These are phyloP conservation scores for Cydia strobilella DNA, from an alignment of 1,140 invertebrate genomes.

Conservation along the genomic window DNA sequence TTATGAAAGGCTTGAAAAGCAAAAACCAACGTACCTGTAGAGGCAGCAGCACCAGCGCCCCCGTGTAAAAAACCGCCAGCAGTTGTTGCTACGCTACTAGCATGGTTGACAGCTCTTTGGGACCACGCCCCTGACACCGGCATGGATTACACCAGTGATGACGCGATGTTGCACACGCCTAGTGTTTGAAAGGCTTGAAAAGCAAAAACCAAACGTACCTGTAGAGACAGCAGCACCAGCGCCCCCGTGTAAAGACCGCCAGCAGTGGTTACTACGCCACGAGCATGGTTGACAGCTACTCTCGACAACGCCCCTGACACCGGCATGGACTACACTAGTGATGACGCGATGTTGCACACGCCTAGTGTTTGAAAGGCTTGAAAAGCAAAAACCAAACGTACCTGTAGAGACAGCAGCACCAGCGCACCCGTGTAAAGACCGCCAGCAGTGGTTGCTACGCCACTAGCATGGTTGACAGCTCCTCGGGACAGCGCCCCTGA, in stretches of 20 bases:
- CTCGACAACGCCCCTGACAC: slow-evolving; percentile 91
- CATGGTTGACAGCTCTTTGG: slow-evolving; percentile 92
- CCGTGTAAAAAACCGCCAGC: slow-evolving; percentile 92
- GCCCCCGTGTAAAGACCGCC: slow-evolving; percentile 91
- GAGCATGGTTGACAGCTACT: slow-evolving; percentile 93
- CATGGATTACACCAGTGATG: slow-evolving; percentile 92
- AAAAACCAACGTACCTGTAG: slow-evolving; percentile 69
- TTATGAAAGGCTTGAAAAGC: too few relatives aligned
- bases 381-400: slow-evolving; percentile 37
- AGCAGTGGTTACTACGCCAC: slow-evolving; percentile 90
- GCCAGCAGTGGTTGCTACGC: slow-evolving; percentile 91
- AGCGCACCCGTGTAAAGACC: slow-evolving; percentile 89
- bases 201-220: too few relatives aligned
- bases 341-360: slow-evolving; percentile 90
- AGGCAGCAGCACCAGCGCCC: slow-evolving; percentile 86
- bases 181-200: too few relatives aligned
- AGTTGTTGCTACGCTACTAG: slow-evolving; percentile 90
- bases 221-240: slow-evolving; percentile 87
- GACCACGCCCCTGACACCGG: slow-evolving; percentile 92
- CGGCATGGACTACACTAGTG: slow-evolving; percentile 92
- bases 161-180: slow-evolving; percentile 90
- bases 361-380: slow-evolving; percentile 83
- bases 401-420: slow-evolving; percentile 87
- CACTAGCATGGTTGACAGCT: slow-evolving; percentile 93
- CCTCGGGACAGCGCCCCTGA: slow-evolving; percentile 91